Base-by-base conservation (phyloP, 2,797 vertebrate genomes). In the Xenentodon cancila region DNA sequence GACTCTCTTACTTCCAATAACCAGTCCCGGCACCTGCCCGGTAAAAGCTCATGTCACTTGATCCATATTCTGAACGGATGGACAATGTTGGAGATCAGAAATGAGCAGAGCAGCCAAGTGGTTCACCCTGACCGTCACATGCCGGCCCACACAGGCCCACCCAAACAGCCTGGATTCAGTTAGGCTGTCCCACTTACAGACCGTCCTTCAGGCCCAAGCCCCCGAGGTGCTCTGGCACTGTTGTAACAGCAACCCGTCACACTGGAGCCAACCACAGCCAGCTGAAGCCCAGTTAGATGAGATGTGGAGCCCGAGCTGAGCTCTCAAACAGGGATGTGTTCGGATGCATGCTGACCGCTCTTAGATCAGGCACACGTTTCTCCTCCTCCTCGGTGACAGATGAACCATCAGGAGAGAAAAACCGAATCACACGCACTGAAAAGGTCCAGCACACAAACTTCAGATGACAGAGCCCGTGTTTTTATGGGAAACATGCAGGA, bases 151-250 rank as follows among this genome's bases (percentile, higher is more conserved):
- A 87, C 67, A 88, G 77, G 34, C 45, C 68, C 64, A 47, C 76
- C 56, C 61, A 16, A 60, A 64, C 68, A 37, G 73, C 74, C 22
- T 16, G 16, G 59, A 76, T 67, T 44, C 21, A 55, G 74, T 71
- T 73, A 79, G 17, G 5, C 63, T 78, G 88, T n/a, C 86, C 88
- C 77, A 88, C 25, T 84, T 88, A 79, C 21, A 11, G 48, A 18
- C 50, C 54, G 4, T 75, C 64, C 72, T 71, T 20, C 1, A 60
- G 64, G 45, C 53, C 42, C 52, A 48, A 22, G 47, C 79, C 77
- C 80, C 75, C 4, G 1, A 42, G 53, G 78, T 65, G n/a, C 30
- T 34, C 50, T 17, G n/a, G 9, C n/a, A 37, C 71, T 19, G 52
- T 46, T 69, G 63, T 4, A 27, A 53, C 67, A 71, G 69, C 75